Conservation (phyloP, 2,113 vertebrate species). For the Lophura nycthemera region DNA sequence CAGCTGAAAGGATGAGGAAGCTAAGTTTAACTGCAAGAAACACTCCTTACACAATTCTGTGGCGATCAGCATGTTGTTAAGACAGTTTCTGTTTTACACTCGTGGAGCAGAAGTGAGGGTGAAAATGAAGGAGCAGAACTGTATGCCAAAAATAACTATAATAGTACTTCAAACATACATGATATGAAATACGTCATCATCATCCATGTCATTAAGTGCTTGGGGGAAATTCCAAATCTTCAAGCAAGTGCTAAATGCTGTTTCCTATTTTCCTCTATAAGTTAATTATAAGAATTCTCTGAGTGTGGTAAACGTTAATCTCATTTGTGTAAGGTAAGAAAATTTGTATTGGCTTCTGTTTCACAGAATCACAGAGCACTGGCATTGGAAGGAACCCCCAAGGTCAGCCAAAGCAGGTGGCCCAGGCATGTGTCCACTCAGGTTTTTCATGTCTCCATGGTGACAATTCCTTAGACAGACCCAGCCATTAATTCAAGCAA, state of each 20-base stretch:
- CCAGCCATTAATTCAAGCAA: background rate
- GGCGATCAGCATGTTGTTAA: background rate
- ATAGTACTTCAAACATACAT: background rate
- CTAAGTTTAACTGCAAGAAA: background rate
- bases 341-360: slow-evolving; percentile 16
- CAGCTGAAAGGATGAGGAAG: background rate
- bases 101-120: background rate
- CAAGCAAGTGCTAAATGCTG: background rate
- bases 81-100: background rate
- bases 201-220: slow-evolving; percentile 11
- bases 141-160: background rate
- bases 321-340: background rate
- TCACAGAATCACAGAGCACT: background rate
- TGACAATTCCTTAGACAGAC: background rate
- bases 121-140: background rate
- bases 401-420: background rate
- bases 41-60: background rate
- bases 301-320: background rate
- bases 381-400: background rate
- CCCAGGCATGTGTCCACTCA: background rate
- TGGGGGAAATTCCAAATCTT: slow-evolving; percentile 15
- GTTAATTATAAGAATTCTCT: slow-evolving; percentile 13
- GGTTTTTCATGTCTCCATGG: background rate
- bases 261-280: slow-evolving; percentile 40
- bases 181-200: slow-evolving; percentile 10